These are phyloP conservation scores for Accipiter virgatus DNA, from an alignment of 2,113 vertebrate species.

Conservation along the genomic window DNA sequence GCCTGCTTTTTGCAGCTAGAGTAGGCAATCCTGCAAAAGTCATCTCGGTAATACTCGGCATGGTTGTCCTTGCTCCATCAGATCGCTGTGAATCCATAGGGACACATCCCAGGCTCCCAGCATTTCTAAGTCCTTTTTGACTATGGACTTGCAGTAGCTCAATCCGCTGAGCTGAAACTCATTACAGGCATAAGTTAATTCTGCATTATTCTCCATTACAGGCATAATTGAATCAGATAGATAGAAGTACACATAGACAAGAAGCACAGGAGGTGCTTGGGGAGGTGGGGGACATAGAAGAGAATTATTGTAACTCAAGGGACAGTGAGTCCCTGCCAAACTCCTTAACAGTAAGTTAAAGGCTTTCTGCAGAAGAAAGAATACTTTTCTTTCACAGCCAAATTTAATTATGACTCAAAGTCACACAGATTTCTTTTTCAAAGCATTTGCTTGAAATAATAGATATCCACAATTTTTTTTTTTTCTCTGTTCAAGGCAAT, in stretches of 20 bases:
- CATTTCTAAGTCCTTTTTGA: background rate
- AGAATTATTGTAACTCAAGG: background rate
- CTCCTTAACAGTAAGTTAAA: slow-evolving; percentile 1
- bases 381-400: background rate
- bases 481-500: background rate
- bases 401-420: slow-evolving; percentile 17
- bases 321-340: background rate
- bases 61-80: background rate
- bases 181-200: background rate
- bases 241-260: background rate
- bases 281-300: background rate
- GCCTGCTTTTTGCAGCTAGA: background rate
- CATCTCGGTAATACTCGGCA: background rate
- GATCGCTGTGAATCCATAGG: background rate
- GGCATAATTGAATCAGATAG: background rate
- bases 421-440: background rate
- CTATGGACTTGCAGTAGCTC: background rate
- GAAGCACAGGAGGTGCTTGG: background rate
- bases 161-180: background rate
- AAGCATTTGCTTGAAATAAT: background rate
- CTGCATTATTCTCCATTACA: background rate
- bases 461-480: background rate
- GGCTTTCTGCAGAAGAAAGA: background rate
- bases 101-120: background rate
- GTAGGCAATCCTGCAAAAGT: background rate